phyloP scores from a whole-genome alignment of 2,888 invertebrate genomes.

The Dascillus cervinus region DNA sequence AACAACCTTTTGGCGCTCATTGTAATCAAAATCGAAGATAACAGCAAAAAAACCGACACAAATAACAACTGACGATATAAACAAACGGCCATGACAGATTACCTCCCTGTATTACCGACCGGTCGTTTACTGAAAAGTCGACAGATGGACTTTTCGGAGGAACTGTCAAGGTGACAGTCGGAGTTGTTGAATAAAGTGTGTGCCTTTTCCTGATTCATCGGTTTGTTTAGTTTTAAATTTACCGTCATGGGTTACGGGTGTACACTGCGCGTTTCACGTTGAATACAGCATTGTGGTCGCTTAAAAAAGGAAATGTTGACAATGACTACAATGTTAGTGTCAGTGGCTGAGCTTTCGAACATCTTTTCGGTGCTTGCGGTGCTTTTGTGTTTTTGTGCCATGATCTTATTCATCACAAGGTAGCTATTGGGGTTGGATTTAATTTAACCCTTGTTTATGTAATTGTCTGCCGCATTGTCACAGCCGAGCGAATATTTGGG shows the following conservation, averaged over 20 bases:
- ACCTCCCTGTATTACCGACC: too few relatives aligned
- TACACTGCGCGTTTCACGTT: constrained; percentile 12
- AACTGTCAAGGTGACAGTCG: background rate
- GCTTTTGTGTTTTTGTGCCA: constrained; percentile 63
- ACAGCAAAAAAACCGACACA: constrained; percentile 1
- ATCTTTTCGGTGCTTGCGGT: constrained; percentile 68
- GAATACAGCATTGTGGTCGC: too few relatives aligned
- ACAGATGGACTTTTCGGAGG: too few relatives aligned
- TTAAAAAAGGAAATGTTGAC: constrained; percentile 29
- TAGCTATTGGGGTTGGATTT: too few relatives aligned
- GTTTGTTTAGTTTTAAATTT: constrained; percentile 13
- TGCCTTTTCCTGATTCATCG: too few relatives aligned
- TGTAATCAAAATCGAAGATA: constrained; percentile 1
- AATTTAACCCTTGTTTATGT: too few relatives aligned
- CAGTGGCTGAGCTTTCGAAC: constrained; percentile 67
- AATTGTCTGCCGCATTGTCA: too few relatives aligned
- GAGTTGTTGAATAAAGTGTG: too few relatives aligned
- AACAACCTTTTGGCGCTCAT: constrained; percentile 22
- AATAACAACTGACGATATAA: constrained; percentile 7
- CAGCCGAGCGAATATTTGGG: too few relatives aligned
- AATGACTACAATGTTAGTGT: constrained; percentile 55
- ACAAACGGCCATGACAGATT: too few relatives aligned
- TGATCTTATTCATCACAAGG: constrained; percentile 70
- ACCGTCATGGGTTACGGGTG: constrained; percentile 11
- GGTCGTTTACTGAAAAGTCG: too few relatives aligned